These are phyloP conservation scores for Pterocles burchelli DNA, from an alignment of 2,113 vertebrate genomes.

Conservation along the genomic window DNA sequence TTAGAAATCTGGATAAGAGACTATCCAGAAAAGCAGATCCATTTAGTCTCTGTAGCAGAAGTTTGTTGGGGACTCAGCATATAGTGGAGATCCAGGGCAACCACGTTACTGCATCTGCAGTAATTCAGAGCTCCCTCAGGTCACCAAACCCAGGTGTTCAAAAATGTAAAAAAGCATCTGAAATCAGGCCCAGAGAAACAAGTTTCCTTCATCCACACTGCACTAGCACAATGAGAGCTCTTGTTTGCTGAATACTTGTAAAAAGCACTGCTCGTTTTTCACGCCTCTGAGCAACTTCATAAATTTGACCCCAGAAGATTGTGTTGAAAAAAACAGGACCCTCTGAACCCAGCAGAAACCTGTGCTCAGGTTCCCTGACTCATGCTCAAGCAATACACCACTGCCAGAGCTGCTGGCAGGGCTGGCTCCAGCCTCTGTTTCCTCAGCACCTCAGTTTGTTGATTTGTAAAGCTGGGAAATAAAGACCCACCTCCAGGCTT, in stretches of 20 bases:
- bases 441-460: rapidly evolving
- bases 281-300: neutral
- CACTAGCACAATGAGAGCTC: neutral
- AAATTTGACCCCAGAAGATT: neutral
- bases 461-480: neutral
- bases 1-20: neutral
- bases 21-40: neutral
- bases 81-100: neutral
- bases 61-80: neutral
- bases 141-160: neutral
- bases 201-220: neutral
- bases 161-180: neutral
- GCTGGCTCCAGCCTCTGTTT: neutral
- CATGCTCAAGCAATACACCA: neutral
- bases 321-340: neutral
- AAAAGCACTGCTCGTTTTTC: neutral
- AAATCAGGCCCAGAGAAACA: neutral
- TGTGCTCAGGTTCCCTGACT: neutral
- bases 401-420: neutral
- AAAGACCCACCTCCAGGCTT: neutral
- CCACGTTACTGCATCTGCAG: rapidly evolving
- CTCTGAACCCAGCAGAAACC: neutral
- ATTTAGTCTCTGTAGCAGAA: neutral
- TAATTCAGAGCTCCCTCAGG: neutral
- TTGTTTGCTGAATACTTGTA: neutral